Conservation (phyloP, 2,888 invertebrate genomes). For the Zygothrica quintamaculata region DNA sequence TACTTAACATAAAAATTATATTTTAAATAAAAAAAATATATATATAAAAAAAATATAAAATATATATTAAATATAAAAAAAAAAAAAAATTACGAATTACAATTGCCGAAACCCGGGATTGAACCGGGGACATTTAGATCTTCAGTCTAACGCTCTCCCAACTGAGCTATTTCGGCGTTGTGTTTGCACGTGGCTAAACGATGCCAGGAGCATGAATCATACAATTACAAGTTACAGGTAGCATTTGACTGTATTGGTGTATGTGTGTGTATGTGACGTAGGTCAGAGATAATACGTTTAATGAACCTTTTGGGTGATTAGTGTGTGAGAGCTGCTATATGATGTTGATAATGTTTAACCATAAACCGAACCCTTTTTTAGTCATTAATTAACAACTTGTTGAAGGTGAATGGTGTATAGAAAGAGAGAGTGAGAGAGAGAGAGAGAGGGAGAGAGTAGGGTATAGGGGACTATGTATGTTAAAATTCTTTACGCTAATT, state of each 20-base stretch:
- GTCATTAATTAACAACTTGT: slow-evolving; percentile 1
- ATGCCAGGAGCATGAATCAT: background rate
- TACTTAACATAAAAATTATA: background rate
- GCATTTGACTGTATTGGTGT: too few species aligned
- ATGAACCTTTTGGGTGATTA: background rate
- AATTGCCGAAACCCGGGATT: slow-evolving; percentile 89
- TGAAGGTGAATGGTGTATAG: too few species aligned
- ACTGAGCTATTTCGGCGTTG: slow-evolving; percentile 91
- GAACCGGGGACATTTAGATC: slow-evolving; percentile 91
- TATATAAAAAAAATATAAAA: background rate
- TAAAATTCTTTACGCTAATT: slow-evolving; percentile 3
- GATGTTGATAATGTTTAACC: background rate
- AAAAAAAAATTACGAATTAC: background rate
- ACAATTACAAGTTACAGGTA: background rate
- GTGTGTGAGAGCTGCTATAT: background rate
- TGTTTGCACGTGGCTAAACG: background rate
- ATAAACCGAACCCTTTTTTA: slow-evolving; percentile 1
- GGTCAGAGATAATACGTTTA: background rate
- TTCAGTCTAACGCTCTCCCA: slow-evolving; percentile 92
- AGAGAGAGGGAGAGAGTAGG: too few species aligned
- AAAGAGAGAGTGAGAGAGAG: too few species aligned
- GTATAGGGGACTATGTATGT: slow-evolving; percentile 2
- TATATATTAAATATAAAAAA: background rate
- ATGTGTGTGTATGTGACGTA: background rate
- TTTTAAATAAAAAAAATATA: too few species aligned